Percentiles rank a stretch among this genome's conserved stretches.
phyloP scores from a whole-genome alignment of 2,797 vertebrate genomes.

The Semotilus atromaculatus region DNA sequence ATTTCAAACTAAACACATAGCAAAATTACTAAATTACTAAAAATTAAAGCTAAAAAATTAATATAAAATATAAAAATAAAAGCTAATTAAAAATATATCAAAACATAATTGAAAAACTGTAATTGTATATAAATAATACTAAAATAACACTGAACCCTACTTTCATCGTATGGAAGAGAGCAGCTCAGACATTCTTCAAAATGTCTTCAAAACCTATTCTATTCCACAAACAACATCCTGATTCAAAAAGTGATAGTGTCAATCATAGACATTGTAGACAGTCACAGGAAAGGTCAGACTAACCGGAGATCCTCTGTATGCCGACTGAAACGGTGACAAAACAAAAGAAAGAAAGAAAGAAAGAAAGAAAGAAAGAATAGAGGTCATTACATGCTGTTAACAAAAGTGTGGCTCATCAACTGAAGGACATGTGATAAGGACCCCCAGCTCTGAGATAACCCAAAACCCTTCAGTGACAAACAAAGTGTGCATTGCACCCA shows the following conservation, averaged over 20 bases:
- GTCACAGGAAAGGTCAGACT: constrained; percentile 74
- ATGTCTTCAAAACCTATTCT: too few species aligned
- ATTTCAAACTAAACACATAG: not conserved
- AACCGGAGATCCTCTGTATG: constrained; percentile 99
- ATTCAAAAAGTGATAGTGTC: constrained; percentile 47
- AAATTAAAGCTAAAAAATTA: not conserved
- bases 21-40: not conserved
- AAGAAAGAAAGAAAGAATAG: not conserved
- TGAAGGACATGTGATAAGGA: constrained; percentile 50
- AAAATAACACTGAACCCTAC: not conserved
- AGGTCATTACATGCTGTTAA: constrained; percentile 57
- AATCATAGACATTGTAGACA: constrained; percentile 46
- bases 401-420: constrained; percentile 31
- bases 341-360: constrained; percentile 56
- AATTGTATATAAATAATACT: not conserved
- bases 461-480: constrained; percentile 58
- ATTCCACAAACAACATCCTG: not conserved
- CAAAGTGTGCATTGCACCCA: constrained; percentile 67
- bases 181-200: not conserved
- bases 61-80: not conserved
- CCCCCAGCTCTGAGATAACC: constrained; percentile 67
- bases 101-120: not conserved
- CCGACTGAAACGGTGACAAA: constrained; percentile 78
- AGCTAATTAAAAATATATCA: not conserved
- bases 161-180: not conserved